These are phyloP conservation scores for Adrianichthys oophorus DNA, from an alignment of 2,797 vertebrate species.

Conservation along the genomic window DNA sequence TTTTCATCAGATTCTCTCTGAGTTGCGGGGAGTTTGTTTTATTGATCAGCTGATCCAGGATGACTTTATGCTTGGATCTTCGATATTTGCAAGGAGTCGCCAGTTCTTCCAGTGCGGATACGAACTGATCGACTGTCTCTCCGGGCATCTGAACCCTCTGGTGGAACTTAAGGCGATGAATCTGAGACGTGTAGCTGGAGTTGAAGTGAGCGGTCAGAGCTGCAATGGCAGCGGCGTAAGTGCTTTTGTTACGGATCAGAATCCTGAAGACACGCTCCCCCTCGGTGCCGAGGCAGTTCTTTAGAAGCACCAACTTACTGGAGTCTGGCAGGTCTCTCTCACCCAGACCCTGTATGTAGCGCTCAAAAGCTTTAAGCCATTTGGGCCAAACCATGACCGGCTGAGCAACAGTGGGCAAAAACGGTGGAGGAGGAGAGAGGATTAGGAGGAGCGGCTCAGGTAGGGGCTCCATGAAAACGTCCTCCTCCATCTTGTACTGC, in stretches of 20 bases:
- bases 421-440: slow-evolving; percentile 60
- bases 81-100: slow-evolving; percentile 41
- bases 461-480: slow-evolving; percentile 14
- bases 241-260: slow-evolving; percentile 31
- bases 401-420: slow-evolving; percentile 42
- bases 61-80: slow-evolving; percentile 29
- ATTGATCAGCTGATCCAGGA: slow-evolving; percentile 61
- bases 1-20: slow-evolving; percentile 46
- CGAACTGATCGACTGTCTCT: slow-evolving; percentile 57
- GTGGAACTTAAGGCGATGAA: slow-evolving; percentile 51
- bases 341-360: slow-evolving; percentile 51
- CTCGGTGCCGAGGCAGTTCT: slow-evolving; percentile 65
- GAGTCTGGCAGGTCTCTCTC: slow-evolving; percentile 56
- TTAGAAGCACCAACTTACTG: slow-evolving; percentile 55
- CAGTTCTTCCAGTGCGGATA: slow-evolving; percentile 49
- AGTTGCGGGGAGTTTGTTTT: slow-evolving; percentile 54
- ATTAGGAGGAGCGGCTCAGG: slow-evolving; percentile 65
- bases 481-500: slow-evolving; percentile 34
- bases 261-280: slow-evolving; percentile 53
- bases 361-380: slow-evolving; percentile 64
- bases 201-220: slow-evolving; percentile 49
- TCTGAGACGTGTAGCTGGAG: slow-evolving; percentile 31
- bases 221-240: slow-evolving; percentile 44
- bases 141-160: slow-evolving; percentile 59
- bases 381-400: slow-evolving; percentile 54